A percentile compares a stretch with the other conserved stretches of the same genome.
Evolutionary conservation across 2,797 vertebrate species (phyloP).

Genomic region (Tachyglossus aculeatus): DNA sequence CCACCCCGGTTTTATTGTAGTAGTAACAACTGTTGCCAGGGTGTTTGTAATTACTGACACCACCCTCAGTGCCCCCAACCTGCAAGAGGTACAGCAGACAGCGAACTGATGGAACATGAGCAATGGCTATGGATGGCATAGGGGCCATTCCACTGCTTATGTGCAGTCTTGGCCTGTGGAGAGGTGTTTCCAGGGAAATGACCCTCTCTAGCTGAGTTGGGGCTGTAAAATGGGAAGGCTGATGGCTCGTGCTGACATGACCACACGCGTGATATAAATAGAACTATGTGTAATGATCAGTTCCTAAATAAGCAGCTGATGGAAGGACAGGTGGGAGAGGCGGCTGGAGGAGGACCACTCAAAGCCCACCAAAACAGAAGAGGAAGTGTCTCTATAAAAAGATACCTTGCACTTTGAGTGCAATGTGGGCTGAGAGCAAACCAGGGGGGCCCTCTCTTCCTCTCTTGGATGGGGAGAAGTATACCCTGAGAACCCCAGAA

Average conservation of each 20-base stretch:
- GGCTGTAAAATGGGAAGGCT: slow-evolving; percentile 6
- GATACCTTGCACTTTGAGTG: too few species aligned
- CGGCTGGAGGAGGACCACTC: neutral
- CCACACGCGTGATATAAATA: neutral
- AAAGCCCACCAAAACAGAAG: too few species aligned
- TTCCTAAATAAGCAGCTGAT: neutral
- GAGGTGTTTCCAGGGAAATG: slow-evolving; percentile 34
- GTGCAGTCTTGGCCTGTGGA: neutral
- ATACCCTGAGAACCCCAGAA: too few species aligned
- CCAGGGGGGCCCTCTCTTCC: too few species aligned
- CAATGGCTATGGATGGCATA: neutral
- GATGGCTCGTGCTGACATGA: neutral
- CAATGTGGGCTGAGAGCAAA: too few species aligned
- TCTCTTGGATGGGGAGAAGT: too few species aligned
- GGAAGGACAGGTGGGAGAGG: neutral
- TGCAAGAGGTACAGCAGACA: too few species aligned
- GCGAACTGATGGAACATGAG: too few species aligned
- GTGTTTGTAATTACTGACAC: too few species aligned
- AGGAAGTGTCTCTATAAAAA: too few species aligned
- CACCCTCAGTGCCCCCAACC: too few species aligned
- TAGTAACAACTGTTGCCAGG: neutral
- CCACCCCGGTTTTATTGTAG: too few species aligned
- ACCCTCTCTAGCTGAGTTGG: neutral
- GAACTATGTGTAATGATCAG: neutral
- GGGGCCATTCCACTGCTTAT: neutral